Conservation (phyloP, 2,113 vertebrate genomes). For the Gymnorhina tibicen region DNA sequence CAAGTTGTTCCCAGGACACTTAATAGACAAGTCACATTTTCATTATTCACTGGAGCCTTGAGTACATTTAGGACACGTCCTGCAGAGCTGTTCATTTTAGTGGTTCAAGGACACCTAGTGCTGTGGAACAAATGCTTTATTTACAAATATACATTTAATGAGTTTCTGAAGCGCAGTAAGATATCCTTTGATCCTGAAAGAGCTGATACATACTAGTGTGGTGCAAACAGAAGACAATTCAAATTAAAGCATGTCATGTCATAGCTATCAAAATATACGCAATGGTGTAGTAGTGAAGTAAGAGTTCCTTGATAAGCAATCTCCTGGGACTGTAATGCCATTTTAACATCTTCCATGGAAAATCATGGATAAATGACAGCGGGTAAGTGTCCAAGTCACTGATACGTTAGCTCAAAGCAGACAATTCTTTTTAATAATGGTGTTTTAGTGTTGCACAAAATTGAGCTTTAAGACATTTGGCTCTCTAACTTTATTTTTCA, state of each 20-base stretch:
- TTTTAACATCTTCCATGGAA: constrained; percentile 1
- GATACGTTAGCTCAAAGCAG: background rate
- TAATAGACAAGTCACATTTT: constrained; percentile 57
- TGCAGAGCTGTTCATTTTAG: constrained; percentile 46
- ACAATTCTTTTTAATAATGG: background rate
- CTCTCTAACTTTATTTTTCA: background rate
- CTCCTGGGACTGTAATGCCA: background rate
- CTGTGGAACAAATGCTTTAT: constrained; percentile 63
- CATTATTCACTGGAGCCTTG: constrained; percentile 51
- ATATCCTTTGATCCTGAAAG: constrained; percentile 69
- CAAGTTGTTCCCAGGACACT: constrained; percentile 56
- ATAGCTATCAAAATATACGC: constrained; percentile 44
- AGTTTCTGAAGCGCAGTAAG: constrained; percentile 55
- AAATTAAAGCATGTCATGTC: constrained; percentile 36
- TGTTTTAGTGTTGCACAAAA: background rate
- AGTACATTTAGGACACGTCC: constrained; percentile 39
- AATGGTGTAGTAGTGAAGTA: constrained; percentile 13
- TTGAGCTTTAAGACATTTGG: background rate
- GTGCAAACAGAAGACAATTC: constrained; percentile 44
- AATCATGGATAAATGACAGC: background rate
- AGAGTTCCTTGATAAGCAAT: constrained; percentile 45
- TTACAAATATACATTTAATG: constrained; percentile 71
- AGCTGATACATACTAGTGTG: constrained; percentile 21
- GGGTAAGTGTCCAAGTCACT: background rate
- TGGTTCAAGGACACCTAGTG: constrained; percentile 66